phyloP scores from a whole-genome alignment of 2,888 invertebrate species.

The Andricus quercusramuli region DNA sequence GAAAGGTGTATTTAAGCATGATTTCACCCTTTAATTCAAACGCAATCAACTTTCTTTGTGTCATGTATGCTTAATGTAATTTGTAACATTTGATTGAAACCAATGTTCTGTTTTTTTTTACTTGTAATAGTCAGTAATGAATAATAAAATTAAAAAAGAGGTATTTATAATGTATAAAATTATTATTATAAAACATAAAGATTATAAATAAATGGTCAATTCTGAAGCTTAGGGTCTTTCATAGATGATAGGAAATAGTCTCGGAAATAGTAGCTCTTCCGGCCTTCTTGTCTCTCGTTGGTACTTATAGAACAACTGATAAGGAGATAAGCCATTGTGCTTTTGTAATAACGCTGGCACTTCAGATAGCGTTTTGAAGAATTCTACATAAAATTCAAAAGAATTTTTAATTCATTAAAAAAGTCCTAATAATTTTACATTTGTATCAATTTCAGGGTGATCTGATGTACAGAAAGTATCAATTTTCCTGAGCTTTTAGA shows the following conservation, averaged over 20 bases:
- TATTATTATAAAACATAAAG: too few species aligned
- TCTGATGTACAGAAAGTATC: too few species aligned
- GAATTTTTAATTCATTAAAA: too few species aligned
- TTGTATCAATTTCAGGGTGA: not conserved
- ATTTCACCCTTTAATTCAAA: not conserved
- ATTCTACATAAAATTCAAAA: not conserved
- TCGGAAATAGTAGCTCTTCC: not conserved
- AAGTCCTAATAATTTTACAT: not conserved
- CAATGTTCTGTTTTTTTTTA: not conserved
- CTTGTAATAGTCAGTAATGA: too few species aligned
- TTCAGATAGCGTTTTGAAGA: not conserved
- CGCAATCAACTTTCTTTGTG: not conserved
- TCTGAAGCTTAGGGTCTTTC: not conserved
- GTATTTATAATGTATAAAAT: too few species aligned
- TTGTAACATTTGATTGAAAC: not conserved
- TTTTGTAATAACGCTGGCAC: constrained; percentile 1
- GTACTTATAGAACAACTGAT: not conserved
- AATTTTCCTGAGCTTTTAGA: too few species aligned
- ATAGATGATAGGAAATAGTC: not conserved
- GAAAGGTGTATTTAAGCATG: constrained; percentile 9
- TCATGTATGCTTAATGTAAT: not conserved
- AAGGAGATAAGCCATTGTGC: not conserved
- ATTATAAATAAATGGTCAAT: not conserved
- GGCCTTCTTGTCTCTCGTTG: not conserved
- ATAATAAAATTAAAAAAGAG: too few species aligned